phyloP scores from a whole-genome alignment of 2,797 vertebrate genomes.

The Dipus sagitta region DNA sequence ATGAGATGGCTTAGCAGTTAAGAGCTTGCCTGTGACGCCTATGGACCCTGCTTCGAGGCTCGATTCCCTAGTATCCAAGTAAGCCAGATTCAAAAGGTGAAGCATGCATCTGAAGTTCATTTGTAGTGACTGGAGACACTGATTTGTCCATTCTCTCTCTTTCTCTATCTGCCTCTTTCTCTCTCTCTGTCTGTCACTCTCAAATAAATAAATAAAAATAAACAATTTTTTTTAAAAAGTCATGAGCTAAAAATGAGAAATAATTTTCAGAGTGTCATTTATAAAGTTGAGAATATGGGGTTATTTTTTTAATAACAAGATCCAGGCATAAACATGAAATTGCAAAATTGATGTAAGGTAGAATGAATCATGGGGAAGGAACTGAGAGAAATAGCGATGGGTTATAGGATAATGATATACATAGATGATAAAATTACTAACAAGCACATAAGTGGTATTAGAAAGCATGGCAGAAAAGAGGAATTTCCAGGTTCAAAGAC shows the following conservation, averaged over 20 bases:
- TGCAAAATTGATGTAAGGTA: background rate
- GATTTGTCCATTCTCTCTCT: too few species aligned
- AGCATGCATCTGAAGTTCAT: too few species aligned
- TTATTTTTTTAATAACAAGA: conserved; percentile 25
- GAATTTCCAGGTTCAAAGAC: background rate
- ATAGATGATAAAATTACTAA: background rate
- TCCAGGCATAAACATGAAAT: background rate
- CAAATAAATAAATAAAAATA: too few species aligned
- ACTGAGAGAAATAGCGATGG: background rate
- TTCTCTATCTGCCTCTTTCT: too few species aligned
- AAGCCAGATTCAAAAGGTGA: too few species aligned
- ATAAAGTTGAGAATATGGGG: background rate
- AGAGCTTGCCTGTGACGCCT: too few species aligned
- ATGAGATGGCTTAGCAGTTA: too few species aligned
- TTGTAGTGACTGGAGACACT: too few species aligned
- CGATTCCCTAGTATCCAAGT: too few species aligned
- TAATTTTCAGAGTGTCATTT: background rate
- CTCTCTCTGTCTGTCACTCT: too few species aligned
- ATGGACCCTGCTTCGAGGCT: too few species aligned
- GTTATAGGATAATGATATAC: background rate
- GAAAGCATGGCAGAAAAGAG: background rate
- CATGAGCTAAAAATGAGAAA: background rate
- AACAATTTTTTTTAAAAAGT: background rate
- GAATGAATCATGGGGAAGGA: background rate
- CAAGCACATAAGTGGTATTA: background rate